phyloP scores from a whole-genome alignment of 2,113 vertebrate genomes.

The Dicrurus megarhynchus region DNA sequence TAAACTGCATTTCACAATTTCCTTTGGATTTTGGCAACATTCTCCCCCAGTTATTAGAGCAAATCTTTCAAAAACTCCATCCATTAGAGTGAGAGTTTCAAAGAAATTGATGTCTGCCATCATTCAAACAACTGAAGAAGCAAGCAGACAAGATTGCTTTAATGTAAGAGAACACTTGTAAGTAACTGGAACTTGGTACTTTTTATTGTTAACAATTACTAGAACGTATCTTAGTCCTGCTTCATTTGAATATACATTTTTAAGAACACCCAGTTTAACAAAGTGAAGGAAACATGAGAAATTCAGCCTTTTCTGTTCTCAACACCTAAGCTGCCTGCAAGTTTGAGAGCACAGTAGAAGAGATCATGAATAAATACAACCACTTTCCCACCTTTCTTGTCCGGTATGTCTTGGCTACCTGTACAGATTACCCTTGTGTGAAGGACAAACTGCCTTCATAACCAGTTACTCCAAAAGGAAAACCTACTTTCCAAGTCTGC shows the following conservation, averaged over 20 bases:
- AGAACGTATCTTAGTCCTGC: neutral
- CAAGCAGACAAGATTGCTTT: neutral
- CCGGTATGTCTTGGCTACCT: neutral
- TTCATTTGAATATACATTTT: neutral
- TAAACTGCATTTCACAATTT: neutral
- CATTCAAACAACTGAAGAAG: neutral
- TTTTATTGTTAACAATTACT: neutral
- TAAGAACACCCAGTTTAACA: neutral
- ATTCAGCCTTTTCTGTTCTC: neutral
- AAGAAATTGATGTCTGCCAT: neutral
- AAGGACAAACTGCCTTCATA: neutral
- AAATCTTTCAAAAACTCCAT: neutral
- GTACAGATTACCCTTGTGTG: neutral
- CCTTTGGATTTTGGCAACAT: neutral
- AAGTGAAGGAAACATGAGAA: neutral
- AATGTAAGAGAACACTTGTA: neutral
- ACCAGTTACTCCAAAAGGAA: neutral
- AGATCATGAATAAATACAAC: neutral
- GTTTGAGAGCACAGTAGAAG: neutral
- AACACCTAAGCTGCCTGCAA: neutral
- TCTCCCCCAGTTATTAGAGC: neutral
- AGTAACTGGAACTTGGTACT: neutral
- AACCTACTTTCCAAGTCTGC: neutral
- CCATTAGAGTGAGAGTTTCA: neutral
- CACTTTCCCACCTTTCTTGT: neutral